Percentiles rank a stretch among this genome's conserved stretches.
These are phyloP conservation scores for Sphenodon punctatus DNA, from an alignment of 2,797 vertebrate species.

Conservation along the genomic window DNA sequence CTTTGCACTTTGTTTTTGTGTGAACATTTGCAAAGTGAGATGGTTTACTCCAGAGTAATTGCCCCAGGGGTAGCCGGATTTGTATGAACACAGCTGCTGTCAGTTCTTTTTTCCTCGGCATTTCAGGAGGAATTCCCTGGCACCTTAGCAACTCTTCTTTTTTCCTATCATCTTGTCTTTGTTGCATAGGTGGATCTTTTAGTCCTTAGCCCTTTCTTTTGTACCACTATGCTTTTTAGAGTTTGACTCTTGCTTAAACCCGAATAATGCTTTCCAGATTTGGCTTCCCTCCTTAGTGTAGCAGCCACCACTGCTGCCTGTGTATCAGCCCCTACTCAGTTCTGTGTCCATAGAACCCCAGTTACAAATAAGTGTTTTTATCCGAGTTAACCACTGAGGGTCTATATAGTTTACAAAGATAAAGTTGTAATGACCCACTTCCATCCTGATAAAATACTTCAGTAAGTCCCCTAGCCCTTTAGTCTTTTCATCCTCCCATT, in stretches of 20 bases:
- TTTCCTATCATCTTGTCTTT: accelerated
- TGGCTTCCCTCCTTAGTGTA: neutral
- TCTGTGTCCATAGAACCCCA: neutral
- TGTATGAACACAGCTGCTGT: no score
- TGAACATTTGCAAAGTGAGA: no score
- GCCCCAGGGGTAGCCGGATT: no score
- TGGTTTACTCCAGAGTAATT: no score
- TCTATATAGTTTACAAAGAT: neutral
- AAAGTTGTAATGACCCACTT: neutral
- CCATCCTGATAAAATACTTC: neutral
- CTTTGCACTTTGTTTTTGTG: no score
- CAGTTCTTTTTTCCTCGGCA: neutral
- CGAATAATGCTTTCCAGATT: neutral
- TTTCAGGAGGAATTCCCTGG: neutral
- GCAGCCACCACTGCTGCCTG: neutral
- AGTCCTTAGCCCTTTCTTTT: neutral
- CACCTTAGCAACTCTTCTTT: neutral
- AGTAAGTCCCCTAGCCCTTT: neutral
- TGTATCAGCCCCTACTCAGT: neutral
- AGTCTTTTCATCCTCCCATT: neutral
- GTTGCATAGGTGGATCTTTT: neutral
- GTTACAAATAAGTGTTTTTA: neutral
- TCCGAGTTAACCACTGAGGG: neutral
- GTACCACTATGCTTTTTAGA: neutral
- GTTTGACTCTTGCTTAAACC: neutral